These are phyloP conservation scores for Oncorhynchus clarkii DNA, from an alignment of 2,113 vertebrate genomes.

Conservation along the genomic window DNA sequence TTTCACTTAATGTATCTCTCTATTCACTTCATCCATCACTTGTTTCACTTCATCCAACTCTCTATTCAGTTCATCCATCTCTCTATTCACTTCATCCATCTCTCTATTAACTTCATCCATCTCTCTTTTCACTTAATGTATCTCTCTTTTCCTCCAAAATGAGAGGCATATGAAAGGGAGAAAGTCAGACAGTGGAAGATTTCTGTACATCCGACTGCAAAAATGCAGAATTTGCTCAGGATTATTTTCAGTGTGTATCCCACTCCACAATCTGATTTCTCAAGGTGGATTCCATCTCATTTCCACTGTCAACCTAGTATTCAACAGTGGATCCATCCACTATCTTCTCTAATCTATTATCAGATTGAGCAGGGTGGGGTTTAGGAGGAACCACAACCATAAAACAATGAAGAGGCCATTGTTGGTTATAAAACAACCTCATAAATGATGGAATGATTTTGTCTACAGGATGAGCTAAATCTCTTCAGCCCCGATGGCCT, in stretches of 20 bases:
- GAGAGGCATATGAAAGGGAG: not conserved
- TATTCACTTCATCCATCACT: no score
- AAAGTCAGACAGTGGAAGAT: not conserved
- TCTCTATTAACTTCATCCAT: no score
- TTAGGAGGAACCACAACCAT: constrained; percentile 16
- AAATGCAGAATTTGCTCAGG: no score
- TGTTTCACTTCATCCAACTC: no score
- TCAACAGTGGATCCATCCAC: not conserved
- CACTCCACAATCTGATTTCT: constrained; percentile 7
- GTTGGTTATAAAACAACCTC: constrained; percentile 14
- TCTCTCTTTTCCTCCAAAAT: not conserved
- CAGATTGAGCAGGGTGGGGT: constrained; percentile 31
- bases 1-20: no score
- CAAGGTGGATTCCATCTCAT: not conserved
- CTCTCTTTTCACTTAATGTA: no score
- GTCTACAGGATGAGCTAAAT: constrained; percentile 23
- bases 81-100: no score
- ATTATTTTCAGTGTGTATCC: not conserved
- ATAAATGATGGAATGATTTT: constrained; percentile 14
- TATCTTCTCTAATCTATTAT: constrained; percentile 20
- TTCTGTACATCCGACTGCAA: not conserved
- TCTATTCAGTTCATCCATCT: no score
- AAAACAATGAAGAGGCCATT: constrained; percentile 29
- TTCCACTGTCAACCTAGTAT: not conserved
- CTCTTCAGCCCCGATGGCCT: constrained; percentile 19